Evolutionary conservation across 2,113 vertebrate species (phyloP), one percentile per base, ranked within the genome.

Genomic region (Choloepus hoffmanni): DNA sequence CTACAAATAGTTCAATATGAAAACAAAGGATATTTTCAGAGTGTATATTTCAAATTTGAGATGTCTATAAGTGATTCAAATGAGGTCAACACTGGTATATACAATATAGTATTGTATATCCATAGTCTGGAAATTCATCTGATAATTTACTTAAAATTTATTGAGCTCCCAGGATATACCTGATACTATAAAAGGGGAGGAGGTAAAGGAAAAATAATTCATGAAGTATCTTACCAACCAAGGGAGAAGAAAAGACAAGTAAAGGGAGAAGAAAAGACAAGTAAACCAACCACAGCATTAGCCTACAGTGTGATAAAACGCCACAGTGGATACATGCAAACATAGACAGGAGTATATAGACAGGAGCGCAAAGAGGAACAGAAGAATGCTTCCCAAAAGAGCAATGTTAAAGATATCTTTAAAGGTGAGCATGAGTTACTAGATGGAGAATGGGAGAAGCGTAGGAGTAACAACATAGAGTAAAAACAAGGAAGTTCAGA

Each of bases 21-120:
- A 96, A 95, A 85, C 48, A 89, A 83, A 62, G 40, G 28, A 11
- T 63, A 94, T 86, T 96, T 95, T 95, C 67, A 89, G 8, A 92
- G 43, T 23, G 78, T 53, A 72, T 53, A 87, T 63, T 62, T 96
- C 82, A 96, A 90, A 78, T 62, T 15, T 76, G 65, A 96, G 85
- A 79, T 90, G n/a, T n/a, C 70, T 72, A 77, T 53, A 14, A 15
- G 90, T 74, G 23, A 94, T 67, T 40, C 82, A 88, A 60, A 76
- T 4, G 36, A 60, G 90, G 43, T 60, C 43, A 95, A 89, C 43
- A 85, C 4, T 53, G 48, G 12, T 43, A 7, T 43, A 60, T 45
- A n/a, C 50, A 89, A 16, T 36, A 28, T 43, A 90, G 36, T 36
- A 36, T 36, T 36, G 36, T 36, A 36, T 36, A 36, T 36, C 36